Evolutionary conservation across 2,113 vertebrate species (phyloP).

Genomic region (Catharus minimus): DNA sequence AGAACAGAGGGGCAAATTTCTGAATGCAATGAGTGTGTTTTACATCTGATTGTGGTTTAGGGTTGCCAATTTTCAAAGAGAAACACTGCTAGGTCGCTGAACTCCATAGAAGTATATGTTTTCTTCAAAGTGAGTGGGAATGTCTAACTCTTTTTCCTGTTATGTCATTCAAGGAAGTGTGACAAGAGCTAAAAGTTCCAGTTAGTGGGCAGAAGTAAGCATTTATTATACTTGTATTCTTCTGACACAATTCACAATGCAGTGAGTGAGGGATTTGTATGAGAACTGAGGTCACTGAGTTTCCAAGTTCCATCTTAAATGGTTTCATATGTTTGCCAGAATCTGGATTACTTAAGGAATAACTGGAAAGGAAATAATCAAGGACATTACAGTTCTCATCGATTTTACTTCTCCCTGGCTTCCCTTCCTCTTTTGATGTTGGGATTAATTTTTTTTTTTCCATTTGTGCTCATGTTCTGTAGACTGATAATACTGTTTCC

Average conservation of each 20-base stretch:
- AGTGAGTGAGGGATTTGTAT: background rate
- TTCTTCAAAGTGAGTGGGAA: background rate
- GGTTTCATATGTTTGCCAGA: background rate
- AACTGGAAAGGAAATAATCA: background rate
- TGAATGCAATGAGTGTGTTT: background rate
- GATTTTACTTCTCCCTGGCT: background rate
- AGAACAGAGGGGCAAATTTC: background rate
- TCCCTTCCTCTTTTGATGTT: background rate
- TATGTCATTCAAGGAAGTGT: background rate
- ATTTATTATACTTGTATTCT: background rate
- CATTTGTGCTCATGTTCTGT: fast-evolving
- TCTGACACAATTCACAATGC: background rate
- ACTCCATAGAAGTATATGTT: background rate
- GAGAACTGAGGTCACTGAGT: background rate
- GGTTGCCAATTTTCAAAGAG: background rate
- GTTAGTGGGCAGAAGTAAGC: background rate
- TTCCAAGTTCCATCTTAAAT: background rate
- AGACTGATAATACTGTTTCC: background rate
- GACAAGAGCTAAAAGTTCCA: background rate
- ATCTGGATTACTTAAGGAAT: background rate
- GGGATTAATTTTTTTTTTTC: background rate
- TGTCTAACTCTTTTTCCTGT: background rate
- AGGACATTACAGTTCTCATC: background rate
- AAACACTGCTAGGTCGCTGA: background rate
- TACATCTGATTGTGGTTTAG: background rate